Evolutionary conservation across 2,888 invertebrate species (phyloP), one percentile per base, ranked within the genome.

Genomic region (Papilio demoleus): DNA sequence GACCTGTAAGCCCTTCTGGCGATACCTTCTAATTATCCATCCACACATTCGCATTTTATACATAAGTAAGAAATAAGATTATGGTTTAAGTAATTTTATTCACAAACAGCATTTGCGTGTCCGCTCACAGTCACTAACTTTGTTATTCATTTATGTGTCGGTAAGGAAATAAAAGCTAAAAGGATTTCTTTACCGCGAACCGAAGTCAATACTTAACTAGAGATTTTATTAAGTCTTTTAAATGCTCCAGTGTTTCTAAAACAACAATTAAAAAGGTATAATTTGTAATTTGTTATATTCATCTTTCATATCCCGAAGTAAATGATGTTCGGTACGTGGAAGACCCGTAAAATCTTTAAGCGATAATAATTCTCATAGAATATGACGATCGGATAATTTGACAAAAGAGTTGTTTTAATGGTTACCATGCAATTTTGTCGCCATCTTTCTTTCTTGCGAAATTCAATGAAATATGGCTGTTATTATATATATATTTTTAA

Each of bases 51-150:
- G n/a, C n/a, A n/a, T n/a, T n/a, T n/a, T n/a, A n/a, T n/a, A n/a
- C n/a, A n/a, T n/a, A n/a, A n/a, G n/a, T n/a, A n/a, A n/a, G n/a
- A n/a, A n/a, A n/a, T n/a, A n/a, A n/a, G n/a, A n/a, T n/a, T n/a
- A n/a, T n/a, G n/a, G n/a, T n/a, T n/a, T n/a, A n/a, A n/a, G n/a
- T 50, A 47, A 36, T 47, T 47, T 63, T 63, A 50, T 50, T 63
- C 12, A 45, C 34, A 47, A 63, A 63, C 34, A 50, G 9, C 63
- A 47, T 63, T 36, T 24, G 8, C 47, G 0, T 34, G 63, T 4
- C 4, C 47, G 34, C 36, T 63, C 47, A 19, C 34, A 34, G 63
- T 36, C 47, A n/a, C 47, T 62, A 62, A 62, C 45, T 62, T n/a
- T 45, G 61, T 61, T 62, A 19, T 47, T 62, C 47, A 47, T 63